Base-by-base conservation (phyloP, 2,797 vertebrate genomes). In the Staurois parvus region DNA sequence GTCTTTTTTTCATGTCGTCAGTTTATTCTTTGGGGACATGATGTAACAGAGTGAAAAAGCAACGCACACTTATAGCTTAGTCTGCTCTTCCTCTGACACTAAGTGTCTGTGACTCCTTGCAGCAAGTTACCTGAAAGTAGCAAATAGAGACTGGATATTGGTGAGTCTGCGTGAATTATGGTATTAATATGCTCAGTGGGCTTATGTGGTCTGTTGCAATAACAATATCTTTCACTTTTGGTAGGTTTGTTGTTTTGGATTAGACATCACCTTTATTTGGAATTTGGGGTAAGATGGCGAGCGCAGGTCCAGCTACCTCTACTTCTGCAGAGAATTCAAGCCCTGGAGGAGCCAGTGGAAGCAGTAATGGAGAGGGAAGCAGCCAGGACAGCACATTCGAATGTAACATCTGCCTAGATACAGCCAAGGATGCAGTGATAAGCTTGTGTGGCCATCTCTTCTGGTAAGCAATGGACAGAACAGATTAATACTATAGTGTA, bases 391-490 rank as follows among this genome's bases (percentile, higher is more conserved):
- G 98, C 89, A 99, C 98, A 0, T 99, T 99, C 0, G 98, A 99
- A 89, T 99, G 98, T 78, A 99, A 99, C 85, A 99, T 99, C 88
- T 99, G 98, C 82, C 91, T 99, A 93, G 98, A 99, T 92, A 99
- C 98, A 1, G 98, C 98, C 77, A 99, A 99, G 92, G 98, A 99
- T 6, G 98, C 98, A 0, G 98, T 99, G 83, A 99, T 99, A 90
- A 99, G 98, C 91, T 92, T 99, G 52, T 99, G 98, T 59, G 98
- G 98, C 66, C 98, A 99, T 87, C 97, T 99, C 12, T 99, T 99
- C 92, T 99, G 98, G 98, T 99, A 91, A 90, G 93, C 1, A 74
- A 26, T 11, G 2, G 1, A 8, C 24, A 11, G 24, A 2, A 62
- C 74, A 34, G 30, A 6, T 7, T 76, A 1, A 2, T n/a, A 24